Evolutionary conservation across 2,797 vertebrate species (phyloP).

Genomic region (Microctenopoma lineatum): DNA sequence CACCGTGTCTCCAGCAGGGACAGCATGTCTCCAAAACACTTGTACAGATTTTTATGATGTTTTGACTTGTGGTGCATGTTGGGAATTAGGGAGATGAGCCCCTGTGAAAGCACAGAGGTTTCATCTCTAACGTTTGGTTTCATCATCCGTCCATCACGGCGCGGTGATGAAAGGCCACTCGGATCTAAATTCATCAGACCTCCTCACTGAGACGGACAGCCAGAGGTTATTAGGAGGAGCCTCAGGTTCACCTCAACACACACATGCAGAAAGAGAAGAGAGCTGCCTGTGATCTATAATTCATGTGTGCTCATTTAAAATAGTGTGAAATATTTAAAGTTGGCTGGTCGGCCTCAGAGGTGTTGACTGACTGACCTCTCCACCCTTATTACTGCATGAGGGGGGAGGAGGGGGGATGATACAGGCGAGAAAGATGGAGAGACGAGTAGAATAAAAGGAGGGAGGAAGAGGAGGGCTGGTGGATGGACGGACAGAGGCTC

Average conservation of each 20-base stretch:
- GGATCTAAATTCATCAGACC: conserved; percentile 71
- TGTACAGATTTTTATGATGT: conserved; percentile 48
- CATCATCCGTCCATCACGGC: conserved; percentile 66
- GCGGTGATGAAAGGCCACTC: conserved; percentile 70
- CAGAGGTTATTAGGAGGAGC: conserved; percentile 76
- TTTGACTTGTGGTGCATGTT: conserved; percentile 56
- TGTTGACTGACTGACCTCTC: conserved; percentile 77
- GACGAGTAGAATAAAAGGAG: conserved; percentile 33
- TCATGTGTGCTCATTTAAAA: conserved; percentile 87
- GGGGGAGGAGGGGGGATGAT: not conserved
- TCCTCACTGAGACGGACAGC: conserved; percentile 68
- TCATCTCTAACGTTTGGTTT: conserved; percentile 68
- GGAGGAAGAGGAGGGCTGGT: conserved; percentile 5
- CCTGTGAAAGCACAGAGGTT: conserved; percentile 31
- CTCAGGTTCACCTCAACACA: conserved; percentile 45
- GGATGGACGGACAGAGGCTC: conserved; percentile 8
- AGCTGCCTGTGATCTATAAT: conserved; percentile 84
- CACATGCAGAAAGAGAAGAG: conserved; percentile 16
- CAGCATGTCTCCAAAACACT: conserved; percentile 34
- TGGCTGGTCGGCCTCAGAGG: conserved; percentile 77
- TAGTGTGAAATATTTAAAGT: conserved; percentile 88
- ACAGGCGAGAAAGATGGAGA: conserved; percentile 17
- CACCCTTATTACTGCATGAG: conserved; percentile 67
- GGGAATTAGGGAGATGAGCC: conserved; percentile 50
- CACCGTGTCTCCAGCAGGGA: conserved; percentile 35